Percentiles rank a stretch among this genome's conserved stretches.
Evolutionary conservation across 2,888 invertebrate genomes (phyloP).

Genomic region (Cheilosia scutellata): DNA sequence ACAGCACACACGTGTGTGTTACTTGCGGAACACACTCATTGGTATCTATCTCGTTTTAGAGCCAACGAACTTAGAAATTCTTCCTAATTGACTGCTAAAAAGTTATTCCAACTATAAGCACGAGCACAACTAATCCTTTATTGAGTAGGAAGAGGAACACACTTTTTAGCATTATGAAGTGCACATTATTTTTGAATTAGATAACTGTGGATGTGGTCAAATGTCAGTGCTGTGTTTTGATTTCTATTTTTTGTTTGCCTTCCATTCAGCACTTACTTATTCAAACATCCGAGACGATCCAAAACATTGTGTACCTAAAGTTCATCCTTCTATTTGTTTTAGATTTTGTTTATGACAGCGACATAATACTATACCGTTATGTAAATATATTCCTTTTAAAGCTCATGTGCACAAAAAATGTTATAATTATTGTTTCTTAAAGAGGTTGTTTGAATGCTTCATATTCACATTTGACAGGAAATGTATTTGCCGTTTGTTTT

Average conservation of each 20-base stretch:
- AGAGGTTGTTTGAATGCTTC: not conserved
- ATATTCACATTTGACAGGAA: slow-evolving; percentile 4
- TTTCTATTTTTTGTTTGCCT: not conserved
- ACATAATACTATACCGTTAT: not conserved
- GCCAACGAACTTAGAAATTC: slow-evolving; percentile 33
- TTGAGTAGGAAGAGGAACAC: not conserved
- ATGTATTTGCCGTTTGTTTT: slow-evolving; percentile 5
- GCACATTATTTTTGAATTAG: not conserved
- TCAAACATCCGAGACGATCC: slow-evolving; percentile 17
- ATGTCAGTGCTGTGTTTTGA: not conserved
- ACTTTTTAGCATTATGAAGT: not conserved
- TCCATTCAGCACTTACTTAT: not conserved
- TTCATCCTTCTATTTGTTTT: slow-evolving; percentile 7
- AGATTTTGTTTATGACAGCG: not conserved
- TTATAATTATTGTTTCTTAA: not conserved
- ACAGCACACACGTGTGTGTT: slow-evolving; percentile 22
- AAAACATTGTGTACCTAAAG: not conserved
- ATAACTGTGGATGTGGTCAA: not conserved
- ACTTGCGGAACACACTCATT: slow-evolving; percentile 29
- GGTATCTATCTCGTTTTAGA: slow-evolving; percentile 16
- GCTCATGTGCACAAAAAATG: not conserved
- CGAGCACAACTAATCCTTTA: too few species aligned
- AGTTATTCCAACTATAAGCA: not conserved
- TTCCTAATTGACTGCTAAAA: slow-evolving; percentile 35
- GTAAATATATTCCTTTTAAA: not conserved